Conservation (phyloP, 1,140 invertebrate genomes). For the Drosophila punjabiensis region DNA sequence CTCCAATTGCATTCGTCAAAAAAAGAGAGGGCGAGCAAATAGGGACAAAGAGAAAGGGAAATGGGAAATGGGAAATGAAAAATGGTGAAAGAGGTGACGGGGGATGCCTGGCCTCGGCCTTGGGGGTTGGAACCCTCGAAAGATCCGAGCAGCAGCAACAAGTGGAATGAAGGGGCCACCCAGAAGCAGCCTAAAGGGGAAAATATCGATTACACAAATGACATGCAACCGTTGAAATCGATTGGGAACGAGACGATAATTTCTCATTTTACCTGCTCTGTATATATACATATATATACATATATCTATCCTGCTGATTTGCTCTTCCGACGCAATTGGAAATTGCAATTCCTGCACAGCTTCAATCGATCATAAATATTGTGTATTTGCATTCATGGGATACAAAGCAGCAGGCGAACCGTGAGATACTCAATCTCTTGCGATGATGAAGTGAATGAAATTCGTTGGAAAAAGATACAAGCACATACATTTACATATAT, state of each 20-base stretch:
- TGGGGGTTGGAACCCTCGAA: slow-evolving; percentile 20
- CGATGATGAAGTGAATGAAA: slow-evolving; percentile 17
- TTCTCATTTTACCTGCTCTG: slow-evolving; percentile 2
- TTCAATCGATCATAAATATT: slow-evolving; percentile 43
- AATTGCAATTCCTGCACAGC: slow-evolving; percentile 44
- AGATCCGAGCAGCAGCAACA: slow-evolving; percentile 27
- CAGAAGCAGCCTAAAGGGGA: neutral
- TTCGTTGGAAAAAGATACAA: slow-evolving; percentile 9
- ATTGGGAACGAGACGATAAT: slow-evolving; percentile 2
- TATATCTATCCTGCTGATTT: neutral
- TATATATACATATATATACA: neutral
- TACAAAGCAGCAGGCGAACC: slow-evolving; percentile 30
- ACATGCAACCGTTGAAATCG: slow-evolving; percentile 32
- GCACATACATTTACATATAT: neutral
- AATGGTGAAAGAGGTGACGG: neutral
- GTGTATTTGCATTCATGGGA: slow-evolving; percentile 37
- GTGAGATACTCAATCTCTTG: slow-evolving; percentile 10
- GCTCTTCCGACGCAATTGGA: slow-evolving; percentile 29
- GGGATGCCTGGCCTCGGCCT: slow-evolving; percentile 46
- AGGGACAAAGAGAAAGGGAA: neutral
- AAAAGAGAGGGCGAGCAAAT: too few relatives aligned
- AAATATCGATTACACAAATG: slow-evolving; percentile 50
- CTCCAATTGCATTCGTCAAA: slow-evolving; percentile 54
- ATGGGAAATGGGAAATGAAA: neutral
- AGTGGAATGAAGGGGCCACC: slow-evolving; percentile 18